Evolutionary conservation across 2,113 vertebrate genomes (phyloP), one percentile per base, ranked within the genome.

Genomic region (Balaeniceps rex): DNA sequence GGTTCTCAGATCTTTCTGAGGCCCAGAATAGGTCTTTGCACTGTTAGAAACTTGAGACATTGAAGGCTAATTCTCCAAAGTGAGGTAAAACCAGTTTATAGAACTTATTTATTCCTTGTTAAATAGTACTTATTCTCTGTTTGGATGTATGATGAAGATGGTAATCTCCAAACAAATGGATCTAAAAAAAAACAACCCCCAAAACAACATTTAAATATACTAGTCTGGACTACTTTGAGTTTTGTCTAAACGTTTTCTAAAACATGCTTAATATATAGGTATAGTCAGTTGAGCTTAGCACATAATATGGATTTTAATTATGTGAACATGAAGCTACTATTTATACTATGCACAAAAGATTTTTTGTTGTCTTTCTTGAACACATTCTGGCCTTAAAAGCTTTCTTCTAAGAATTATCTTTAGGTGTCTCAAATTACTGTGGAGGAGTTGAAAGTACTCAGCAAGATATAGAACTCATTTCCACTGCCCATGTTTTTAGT

Each of bases 391-490:
- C 49, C 25, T 51, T 26, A 91, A 94, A 85, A 83, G 4, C 24
- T 71, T 47, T 36, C 16, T 75, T 85, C 49, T 65, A 61, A 77
- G 58, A 90, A 40, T 94, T 89, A 96, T 72, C 78, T 78, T 92
- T 83, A 94, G 12, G 19, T 92, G 75, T 93, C 69, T 98, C 89
- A 88, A 91, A 93, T 97, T 96, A 96, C 64, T 89, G 68, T 60
- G 72, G 61, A 70, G 75, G 55, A 92, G 72, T 66, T 57, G 17
- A 91, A 46, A 60, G 31, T 8, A 81, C 52, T 75, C 29, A 52
- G 52, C 18, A 85, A 90, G 69, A 96, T 87, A 77, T 87, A 87
- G 76, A 87, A 70, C 57, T 72, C 24, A 2, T 26, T 85, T 85
- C 46, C 47, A 80, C 87, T 90, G 55, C 29, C 80, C 13, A 4